Base-by-base conservation (phyloP, 2,797 vertebrate species). In the Enteromius afrohamiltoni region DNA sequence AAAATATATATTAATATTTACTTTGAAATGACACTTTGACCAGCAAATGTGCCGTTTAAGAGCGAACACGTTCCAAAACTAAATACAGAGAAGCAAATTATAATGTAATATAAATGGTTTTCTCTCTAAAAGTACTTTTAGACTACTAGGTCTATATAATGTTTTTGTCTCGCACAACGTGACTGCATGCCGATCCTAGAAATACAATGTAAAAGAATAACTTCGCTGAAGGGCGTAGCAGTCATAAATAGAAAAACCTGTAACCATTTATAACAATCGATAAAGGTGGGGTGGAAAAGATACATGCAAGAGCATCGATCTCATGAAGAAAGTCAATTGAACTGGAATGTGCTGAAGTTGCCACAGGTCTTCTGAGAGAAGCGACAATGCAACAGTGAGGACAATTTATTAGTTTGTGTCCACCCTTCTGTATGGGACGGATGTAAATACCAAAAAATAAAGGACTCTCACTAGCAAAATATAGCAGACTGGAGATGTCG, bases 1-100 rank as follows among this genome's bases (percentile, higher is more conserved):
- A 96, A 92, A 96, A 97, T 97, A 97, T 97, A 97, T 97, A 97
- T 96, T 97, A 96, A 94, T 90, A 93, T 88, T 93, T 95, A 95
- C 93, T 94, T 93, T 89, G 90, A 93, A 94, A 94, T 92, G 93
- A 96, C 90, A 93, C 94, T 93, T 93, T 92, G 94, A 93, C 97
- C 97, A 96, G 97, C 97, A 95, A 97, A 94, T 93, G 93, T 94
- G 92, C 86, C 82, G 6, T 69, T 45, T 85, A 92, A 87, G 92
- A 92, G 88, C 91, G 91, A 92, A 88, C 19, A 85, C 87, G 90
- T 85, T 34, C 79, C 87, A 87, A 83, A 85, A 85, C n/a, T 86
- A 87, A 88, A 84, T 29, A 78, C 69, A 71, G 26, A 34, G 34
- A 68, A 92, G 19, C 53, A 55, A 19, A 64, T 53, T 71, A 26